Percentiles rank a stretch among this genome's conserved stretches.
These are phyloP conservation scores for Cassiopea xamachana DNA, from an alignment of 30 jellyfish, hydroid and myxozoan genomes.

Conservation along the genomic window DNA sequence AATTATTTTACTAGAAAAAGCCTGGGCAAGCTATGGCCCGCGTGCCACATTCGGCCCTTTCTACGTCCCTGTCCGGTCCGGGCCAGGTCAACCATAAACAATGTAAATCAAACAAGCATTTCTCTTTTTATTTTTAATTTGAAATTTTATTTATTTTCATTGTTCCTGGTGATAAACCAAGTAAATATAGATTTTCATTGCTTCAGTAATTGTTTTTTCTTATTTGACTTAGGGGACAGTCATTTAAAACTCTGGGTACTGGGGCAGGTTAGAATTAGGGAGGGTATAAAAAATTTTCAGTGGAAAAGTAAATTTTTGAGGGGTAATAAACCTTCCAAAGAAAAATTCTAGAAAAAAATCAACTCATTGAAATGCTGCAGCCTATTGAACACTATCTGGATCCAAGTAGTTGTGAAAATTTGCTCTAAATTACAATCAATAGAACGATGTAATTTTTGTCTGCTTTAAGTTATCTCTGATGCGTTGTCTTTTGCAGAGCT, in stretches of 20 bases:
- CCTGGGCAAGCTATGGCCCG: no score
- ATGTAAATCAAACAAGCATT: neutral
- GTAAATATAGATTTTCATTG: no score
- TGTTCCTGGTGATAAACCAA: no score
- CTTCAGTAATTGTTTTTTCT: no score
- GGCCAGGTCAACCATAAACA: neutral
- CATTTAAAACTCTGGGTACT: neutral
- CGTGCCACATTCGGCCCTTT: no score
- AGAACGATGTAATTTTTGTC: neutral
- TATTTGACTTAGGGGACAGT: neutral
- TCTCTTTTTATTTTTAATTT: neutral
- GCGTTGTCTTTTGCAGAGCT: neutral
- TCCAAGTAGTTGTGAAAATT: neutral
- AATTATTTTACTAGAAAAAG: no score
- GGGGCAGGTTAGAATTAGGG: neutral
- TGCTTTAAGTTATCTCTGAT: neutral
- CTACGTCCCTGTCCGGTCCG: no score
- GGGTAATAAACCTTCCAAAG: neutral
- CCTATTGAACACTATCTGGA: neutral
- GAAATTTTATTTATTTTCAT: neutral
- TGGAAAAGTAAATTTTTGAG: neutral
- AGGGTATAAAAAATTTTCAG: no score
- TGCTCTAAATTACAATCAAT: neutral
- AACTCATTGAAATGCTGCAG: neutral
- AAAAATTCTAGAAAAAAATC: neutral